Evolutionary conservation across 1,140 invertebrate species (phyloP).

Genomic region (Hycleus cichorii): DNA sequence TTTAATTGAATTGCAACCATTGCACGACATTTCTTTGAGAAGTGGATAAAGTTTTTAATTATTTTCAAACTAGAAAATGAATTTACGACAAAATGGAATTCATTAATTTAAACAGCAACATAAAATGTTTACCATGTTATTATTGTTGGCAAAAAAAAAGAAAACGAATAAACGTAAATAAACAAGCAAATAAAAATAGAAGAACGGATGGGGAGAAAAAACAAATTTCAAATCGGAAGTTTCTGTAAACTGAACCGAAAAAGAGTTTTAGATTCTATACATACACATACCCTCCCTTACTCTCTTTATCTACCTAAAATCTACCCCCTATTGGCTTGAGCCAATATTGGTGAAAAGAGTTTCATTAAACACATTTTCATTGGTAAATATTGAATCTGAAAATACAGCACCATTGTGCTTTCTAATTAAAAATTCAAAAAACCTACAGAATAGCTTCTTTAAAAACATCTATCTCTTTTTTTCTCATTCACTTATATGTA

Average conservation of each 20-base stretch:
- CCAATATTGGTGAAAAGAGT: constrained; percentile 24
- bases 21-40: constrained; percentile 36
- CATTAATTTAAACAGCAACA: constrained; percentile 32
- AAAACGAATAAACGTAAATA: neutral
- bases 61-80: constrained; percentile 37
- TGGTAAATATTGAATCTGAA: constrained; percentile 23
- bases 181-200: constrained; percentile 4
- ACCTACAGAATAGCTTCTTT: neutral
- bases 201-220: constrained; percentile 3
- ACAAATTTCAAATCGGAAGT: neutral
- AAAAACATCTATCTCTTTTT: too few species aligned
- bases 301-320: too few species aligned
- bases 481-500: too few species aligned
- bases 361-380: constrained; percentile 23
- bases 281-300: too few species aligned
- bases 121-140: constrained; percentile 22
- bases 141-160: constrained; percentile 14
- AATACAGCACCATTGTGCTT: constrained; percentile 15
- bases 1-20: constrained; percentile 39
- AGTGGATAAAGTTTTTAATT: constrained; percentile 39
- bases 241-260: too few species aligned
- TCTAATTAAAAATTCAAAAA: constrained; percentile 18
- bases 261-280: too few species aligned
- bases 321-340: neutral
- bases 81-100: constrained; percentile 34